phyloP scores from a whole-genome alignment of 2,888 invertebrate species.

The Cephus nigrinus region DNA sequence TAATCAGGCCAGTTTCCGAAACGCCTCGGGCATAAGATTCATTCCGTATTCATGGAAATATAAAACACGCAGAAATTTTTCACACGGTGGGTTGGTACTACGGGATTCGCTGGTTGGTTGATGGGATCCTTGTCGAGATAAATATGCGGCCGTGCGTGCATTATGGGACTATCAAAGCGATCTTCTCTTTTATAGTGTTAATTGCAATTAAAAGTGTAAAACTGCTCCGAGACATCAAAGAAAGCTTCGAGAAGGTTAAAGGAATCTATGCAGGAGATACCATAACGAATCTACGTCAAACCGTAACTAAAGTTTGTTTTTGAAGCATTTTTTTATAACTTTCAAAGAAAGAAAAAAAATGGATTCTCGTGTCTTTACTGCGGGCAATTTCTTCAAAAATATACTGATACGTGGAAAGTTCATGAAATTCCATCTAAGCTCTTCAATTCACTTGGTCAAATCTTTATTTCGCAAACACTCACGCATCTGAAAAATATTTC shows the following conservation, averaged over 20 bases:
- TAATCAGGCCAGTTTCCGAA: slow-evolving; percentile 24
- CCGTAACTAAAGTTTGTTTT: no score
- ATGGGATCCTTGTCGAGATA: neutral
- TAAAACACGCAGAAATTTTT: slow-evolving; percentile 20
- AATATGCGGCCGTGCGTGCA: neutral
- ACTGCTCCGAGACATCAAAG: slow-evolving; percentile 34
- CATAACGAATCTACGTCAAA: neutral
- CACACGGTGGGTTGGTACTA: neutral
- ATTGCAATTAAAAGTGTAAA: slow-evolving; percentile 43
- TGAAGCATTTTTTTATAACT: slow-evolving; percentile 1
- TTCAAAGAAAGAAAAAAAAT: neutral
- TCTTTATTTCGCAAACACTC: neutral
- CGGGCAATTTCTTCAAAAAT: no score
- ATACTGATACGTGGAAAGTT: neutral
- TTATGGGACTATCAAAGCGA: slow-evolving; percentile 1
- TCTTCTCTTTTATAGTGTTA: neutral
- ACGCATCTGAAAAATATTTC: neutral
- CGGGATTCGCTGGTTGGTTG: neutral
- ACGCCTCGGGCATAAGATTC: slow-evolving; percentile 21
- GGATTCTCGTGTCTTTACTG: no score
- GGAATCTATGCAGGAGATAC: slow-evolving; percentile 9
- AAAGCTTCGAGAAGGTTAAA: neutral
- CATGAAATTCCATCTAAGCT: neutral
- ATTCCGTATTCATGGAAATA: slow-evolving; percentile 31
- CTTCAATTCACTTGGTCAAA: neutral